Evolutionary conservation across 2,888 invertebrate species (phyloP), one percentile per base, ranked within the genome.

Genomic region (Abrostola tripartita): DNA sequence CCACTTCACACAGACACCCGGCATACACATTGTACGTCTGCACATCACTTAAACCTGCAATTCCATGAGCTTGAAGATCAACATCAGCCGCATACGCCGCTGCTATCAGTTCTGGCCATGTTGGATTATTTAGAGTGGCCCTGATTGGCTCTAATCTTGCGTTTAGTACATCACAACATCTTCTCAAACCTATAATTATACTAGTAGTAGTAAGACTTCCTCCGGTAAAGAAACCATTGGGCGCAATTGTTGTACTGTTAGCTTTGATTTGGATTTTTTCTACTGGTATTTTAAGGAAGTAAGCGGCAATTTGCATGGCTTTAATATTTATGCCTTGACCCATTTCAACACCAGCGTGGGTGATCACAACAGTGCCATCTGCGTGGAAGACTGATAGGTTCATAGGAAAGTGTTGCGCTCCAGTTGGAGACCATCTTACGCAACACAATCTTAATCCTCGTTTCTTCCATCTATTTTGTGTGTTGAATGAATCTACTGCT

Each of bases 281-380:
- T 52, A 97, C 56, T 1, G 96, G 95, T 54, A 97, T 95, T 0
- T 96, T 96, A 2, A 97, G 89, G 6, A 95, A 94, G 79, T 96
- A 94, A 0, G 97, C 97, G 37, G 85, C 85, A 9, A 96, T 95
- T 91, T 97, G 97, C n/a, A 95, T 95, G 7, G 95, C 95, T 95
- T 96, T 91, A 6, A 97, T 97, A 74, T 97, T 92, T 47, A 97
- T 94, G 6, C 98, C 98, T 91, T 98, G 98, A 0, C 98, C 98
- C 88, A 96, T 95, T 92, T 97, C 97, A 37, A 96, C 91, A 5
- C 97, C 97, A 9, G 96, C 96, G 74, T 97, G 97, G 0, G 95
- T 91, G 10, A 98, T 93, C 0, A 96, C 93, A 0, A 98, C 96
- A 0, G 96, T 95, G 0, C 96, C 97, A 85, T 97, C 97, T 0